Evolutionary conservation across 2,888 invertebrate genomes (phyloP).

Genomic region (Ophonus ardosiacus): DNA sequence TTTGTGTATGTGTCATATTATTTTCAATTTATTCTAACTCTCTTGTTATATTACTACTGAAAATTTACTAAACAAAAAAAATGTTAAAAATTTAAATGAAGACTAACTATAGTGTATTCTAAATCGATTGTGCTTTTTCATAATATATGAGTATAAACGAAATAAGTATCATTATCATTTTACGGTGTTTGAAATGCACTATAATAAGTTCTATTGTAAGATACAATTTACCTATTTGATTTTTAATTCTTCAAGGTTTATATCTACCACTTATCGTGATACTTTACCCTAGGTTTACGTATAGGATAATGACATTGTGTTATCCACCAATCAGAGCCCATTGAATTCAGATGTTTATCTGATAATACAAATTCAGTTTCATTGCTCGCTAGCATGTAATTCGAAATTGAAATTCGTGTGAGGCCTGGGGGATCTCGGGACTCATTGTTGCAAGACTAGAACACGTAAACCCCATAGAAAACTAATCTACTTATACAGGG

Average conservation of each 20-base stretch:
- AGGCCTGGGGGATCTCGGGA: slow-evolving; percentile 44
- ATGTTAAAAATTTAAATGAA: too few relatives aligned
- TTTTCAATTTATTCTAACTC: too few relatives aligned
- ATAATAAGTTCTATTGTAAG: not conserved
- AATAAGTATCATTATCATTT: too few relatives aligned
- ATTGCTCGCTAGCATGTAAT: slow-evolving; percentile 48
- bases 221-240: not conserved
- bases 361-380: slow-evolving; percentile 42
- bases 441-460: slow-evolving; percentile 36
- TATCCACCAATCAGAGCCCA: slow-evolving; percentile 29
- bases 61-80: too few relatives aligned
- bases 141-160: too few relatives aligned
- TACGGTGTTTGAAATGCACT: not conserved
- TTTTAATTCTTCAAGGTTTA: not conserved
- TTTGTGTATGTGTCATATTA: too few relatives aligned
- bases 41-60: too few relatives aligned
- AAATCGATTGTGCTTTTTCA: too few relatives aligned
- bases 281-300: not conserved
- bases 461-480: slow-evolving; percentile 15
- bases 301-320: slow-evolving; percentile 12
- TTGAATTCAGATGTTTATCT: slow-evolving; percentile 49
- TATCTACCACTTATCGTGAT: not conserved
- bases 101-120: too few relatives aligned
- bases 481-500: slow-evolving; percentile 28
- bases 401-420: slow-evolving; percentile 55